A percentile compares a stretch with the other conserved stretches of the same genome.
These are phyloP conservation scores for Hyposoter didymator DNA, from an alignment of 2,888 invertebrate genomes.

Conservation along the genomic window DNA sequence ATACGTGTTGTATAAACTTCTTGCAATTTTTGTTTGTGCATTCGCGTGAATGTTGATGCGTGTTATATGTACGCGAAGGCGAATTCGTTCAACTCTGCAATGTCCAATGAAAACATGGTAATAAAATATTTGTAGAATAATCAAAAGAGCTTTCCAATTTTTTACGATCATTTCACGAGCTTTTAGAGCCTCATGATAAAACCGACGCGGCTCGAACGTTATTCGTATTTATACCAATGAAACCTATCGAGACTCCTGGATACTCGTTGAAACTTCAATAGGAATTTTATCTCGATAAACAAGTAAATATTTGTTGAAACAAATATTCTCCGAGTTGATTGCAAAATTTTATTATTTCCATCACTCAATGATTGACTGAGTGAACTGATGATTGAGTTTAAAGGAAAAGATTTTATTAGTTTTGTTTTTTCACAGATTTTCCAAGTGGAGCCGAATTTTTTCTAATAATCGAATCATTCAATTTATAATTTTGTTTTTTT, in stretches of 20 bases:
- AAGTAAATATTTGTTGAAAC: not conserved
- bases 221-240: not conserved
- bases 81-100: constrained; percentile 32
- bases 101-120: constrained; percentile 23
- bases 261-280: constrained; percentile 3
- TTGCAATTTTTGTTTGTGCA: constrained; percentile 51
- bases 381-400: not conserved
- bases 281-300: not conserved
- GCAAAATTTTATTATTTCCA: not conserved
- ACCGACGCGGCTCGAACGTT: not conserved
- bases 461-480: too few relatives aligned
- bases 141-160: constrained; percentile 3
- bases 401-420: not conserved
- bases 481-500: too few relatives aligned
- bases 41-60: constrained; percentile 41
- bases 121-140: constrained; percentile 65
- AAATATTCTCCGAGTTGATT: not conserved
- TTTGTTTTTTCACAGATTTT: not conserved
- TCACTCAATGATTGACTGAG: not conserved
- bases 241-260: not conserved
- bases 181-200: not conserved
- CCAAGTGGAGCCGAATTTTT: not conserved
- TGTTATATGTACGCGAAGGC: constrained; percentile 10
- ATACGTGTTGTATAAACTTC: constrained; percentile 36
- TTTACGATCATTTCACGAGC: not conserved